Conservation (phyloP, 2,797 vertebrate genomes). For the Enteromius thamalakanensis region DNA sequence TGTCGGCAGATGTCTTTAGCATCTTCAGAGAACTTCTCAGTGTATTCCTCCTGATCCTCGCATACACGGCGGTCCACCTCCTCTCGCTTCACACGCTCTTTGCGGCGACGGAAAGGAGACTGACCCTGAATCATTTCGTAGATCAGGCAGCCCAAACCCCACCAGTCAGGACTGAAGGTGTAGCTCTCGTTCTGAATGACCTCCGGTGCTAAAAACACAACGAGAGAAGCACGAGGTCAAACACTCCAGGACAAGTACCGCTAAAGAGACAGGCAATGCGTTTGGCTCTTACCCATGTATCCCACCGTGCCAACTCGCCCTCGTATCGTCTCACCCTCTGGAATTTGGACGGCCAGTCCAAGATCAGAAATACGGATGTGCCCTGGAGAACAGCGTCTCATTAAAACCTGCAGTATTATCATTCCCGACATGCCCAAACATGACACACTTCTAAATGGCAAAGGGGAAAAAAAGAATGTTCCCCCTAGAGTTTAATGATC, state of each 20-base stretch:
- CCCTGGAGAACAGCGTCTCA: slow-evolving; percentile 71
- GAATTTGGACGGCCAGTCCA: slow-evolving; percentile 96
- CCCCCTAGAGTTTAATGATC: background rate
- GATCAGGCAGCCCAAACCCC: slow-evolving; percentile 94
- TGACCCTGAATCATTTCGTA: slow-evolving; percentile 97
- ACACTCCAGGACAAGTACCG: background rate
- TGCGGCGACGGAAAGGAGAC: slow-evolving; percentile 93
- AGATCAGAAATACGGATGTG: slow-evolving; percentile 96
- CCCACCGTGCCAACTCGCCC: slow-evolving; percentile 96
- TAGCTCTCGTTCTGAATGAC: slow-evolving; percentile 97
- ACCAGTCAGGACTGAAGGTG: slow-evolving; percentile 92
- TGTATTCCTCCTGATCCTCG: slow-evolving; percentile 92
- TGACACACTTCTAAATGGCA: background rate
- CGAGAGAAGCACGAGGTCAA: background rate
- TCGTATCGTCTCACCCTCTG: slow-evolving; percentile 91
- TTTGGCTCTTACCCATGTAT: slow-evolving; percentile 87
- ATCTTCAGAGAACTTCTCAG: slow-evolving; percentile 92
- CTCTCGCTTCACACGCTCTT: slow-evolving; percentile 93
- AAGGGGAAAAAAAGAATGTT: background rate
- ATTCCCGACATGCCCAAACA: slow-evolving; percentile 28
- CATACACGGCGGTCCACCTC: slow-evolving; percentile 95
- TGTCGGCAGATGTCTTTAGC: slow-evolving; percentile 90
- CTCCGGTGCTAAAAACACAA: slow-evolving; percentile 84
- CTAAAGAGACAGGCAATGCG: background rate
- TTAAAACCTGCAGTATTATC: slow-evolving; percentile 12